Evolutionary conservation across 2,888 invertebrate genomes (phyloP), one percentile per base, ranked within the genome.

Genomic region (Hybos culiciformis): DNA sequence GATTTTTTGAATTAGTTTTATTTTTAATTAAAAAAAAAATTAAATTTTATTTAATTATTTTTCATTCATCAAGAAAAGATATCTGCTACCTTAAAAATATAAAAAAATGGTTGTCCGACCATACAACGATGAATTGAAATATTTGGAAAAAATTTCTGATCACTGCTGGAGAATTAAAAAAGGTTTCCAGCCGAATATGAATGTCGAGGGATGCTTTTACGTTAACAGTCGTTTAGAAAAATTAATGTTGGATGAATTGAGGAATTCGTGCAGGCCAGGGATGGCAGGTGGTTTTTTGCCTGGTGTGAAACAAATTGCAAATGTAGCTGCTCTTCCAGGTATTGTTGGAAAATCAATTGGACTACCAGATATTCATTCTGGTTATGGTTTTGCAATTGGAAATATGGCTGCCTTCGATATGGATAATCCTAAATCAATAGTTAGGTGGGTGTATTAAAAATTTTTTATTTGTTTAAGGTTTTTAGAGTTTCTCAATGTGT

Each of bases 361-460:
- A 3, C 70, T 97, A 46, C 97, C 97, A 1, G 97, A 97, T 70
- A 80, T 97, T 15, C 97, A 97, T 67, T 91, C 96, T 5, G 98
- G 98, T 14, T 99, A 99, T 71, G 98, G 98, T 41, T 98, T 99
- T 76, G 97, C 98, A 12, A 99, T 98, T 62, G 94, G 96, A 41
- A 98, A 99, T 65, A 96, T 98, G 90, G 98, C 98, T 48, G 98
- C 98, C 5, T 99, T 99, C 70, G 97, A 98, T 67, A 81, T 90
- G 69, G 72, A 79, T 53, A 78, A 98, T 70, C 91, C 92, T 1
- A 73, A 80, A 49, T 84, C 97, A 6, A 86, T 98, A 49, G 94
- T 94, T 4, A 47, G 49, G n/a, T n/a, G n/a, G n/a, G n/a, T n/a
- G n/a, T n/a, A n/a, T n/a, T n/a, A n/a, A 40, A 8, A 2, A 11